Evolutionary conservation across 2,888 invertebrate genomes (phyloP).

Genomic region (Pteria penguin): DNA sequence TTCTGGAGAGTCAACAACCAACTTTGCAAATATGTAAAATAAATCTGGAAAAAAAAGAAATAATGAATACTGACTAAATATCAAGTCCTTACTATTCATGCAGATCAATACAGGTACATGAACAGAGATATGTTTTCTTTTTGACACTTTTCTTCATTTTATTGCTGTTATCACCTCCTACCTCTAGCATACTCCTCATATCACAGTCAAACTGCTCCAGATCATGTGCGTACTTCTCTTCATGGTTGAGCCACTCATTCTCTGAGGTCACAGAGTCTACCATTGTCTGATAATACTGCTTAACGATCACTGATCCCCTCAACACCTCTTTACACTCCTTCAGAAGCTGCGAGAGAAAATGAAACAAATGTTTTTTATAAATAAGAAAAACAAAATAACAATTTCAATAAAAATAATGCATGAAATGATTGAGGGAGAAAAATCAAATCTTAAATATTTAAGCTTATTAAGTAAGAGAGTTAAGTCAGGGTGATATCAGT

Average conservation of each 20-base stretch:
- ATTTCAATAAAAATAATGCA: background rate
- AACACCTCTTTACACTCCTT: conserved; percentile 94
- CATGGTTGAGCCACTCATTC: conserved; percentile 64
- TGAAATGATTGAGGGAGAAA: too few relatives aligned
- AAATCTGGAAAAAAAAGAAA: conserved; percentile 83
- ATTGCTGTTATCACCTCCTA: too few relatives aligned
- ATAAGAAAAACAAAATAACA: background rate
- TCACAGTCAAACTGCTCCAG: conserved; percentile 88
- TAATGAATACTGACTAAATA: background rate
- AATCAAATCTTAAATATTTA: too few relatives aligned
- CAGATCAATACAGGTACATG: background rate
- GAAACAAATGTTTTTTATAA: conserved; percentile 9
- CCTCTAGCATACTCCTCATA: conserved; percentile 87
- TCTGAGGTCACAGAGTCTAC: conserved; percentile 77
- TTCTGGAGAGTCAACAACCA: conserved; percentile 84
- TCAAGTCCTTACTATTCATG: background rate
- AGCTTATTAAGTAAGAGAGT: too few relatives aligned
- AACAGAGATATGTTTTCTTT: too few relatives aligned
- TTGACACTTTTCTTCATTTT: too few relatives aligned
- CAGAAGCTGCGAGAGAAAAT: conserved; percentile 84
- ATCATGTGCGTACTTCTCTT: conserved; percentile 70
- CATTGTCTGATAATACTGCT: conserved; percentile 84
- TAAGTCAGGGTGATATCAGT: too few relatives aligned
- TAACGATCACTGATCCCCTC: conserved; percentile 89
- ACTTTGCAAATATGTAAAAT: conserved; percentile 91